Base-by-base conservation (phyloP, 2,113 vertebrate genomes). In the Egretta garzetta region DNA sequence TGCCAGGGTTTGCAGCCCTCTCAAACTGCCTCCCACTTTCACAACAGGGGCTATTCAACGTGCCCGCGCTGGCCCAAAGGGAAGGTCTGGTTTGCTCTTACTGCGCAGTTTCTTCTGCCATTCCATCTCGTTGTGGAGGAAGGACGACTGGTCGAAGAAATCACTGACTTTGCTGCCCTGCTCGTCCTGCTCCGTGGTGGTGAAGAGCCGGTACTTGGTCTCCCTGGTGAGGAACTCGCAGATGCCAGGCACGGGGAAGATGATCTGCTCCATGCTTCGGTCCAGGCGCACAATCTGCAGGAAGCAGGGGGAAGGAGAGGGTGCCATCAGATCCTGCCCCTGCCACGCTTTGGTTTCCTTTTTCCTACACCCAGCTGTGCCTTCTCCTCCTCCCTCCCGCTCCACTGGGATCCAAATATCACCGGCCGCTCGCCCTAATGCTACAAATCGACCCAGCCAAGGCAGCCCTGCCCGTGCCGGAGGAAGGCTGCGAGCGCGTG, bases 91-190 rank as follows among this genome's bases (percentile, higher is more conserved):
- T 47, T 45, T 3, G 91, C 73, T 62, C 99, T 98, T 98, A 99
- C 99, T 99, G 96, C 99, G 98, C 71, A 99, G 98, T 86, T 99
- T 99, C 97, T 99, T 99, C 98, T 99, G 99, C 99, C 99, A 99
- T 96, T 99, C 99, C 99, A 99, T 99, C 98, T 99, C 99, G 30
- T 99, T 99, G 88, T 99, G 99, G 75, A 99, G 98, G 97, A 99
- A 99, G 92, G 99, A 99, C 1, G 99, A 98, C 95, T 99, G 99
- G 94, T 99, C 98, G 1, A 99, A 99, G 98, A 99, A 99, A 96
- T 99, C 98, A 19, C 99, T 99, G 98, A 99, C 99, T 98, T 99
- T 99, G 98, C 99, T 99, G 97, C 99, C 99, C 97, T 99, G 99
- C 95, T 99, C 99, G 0, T 99, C 99, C 97, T 99, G 99, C 98